Base-by-base conservation (phyloP, 2,888 invertebrate genomes). In the Luperina testacea region DNA sequence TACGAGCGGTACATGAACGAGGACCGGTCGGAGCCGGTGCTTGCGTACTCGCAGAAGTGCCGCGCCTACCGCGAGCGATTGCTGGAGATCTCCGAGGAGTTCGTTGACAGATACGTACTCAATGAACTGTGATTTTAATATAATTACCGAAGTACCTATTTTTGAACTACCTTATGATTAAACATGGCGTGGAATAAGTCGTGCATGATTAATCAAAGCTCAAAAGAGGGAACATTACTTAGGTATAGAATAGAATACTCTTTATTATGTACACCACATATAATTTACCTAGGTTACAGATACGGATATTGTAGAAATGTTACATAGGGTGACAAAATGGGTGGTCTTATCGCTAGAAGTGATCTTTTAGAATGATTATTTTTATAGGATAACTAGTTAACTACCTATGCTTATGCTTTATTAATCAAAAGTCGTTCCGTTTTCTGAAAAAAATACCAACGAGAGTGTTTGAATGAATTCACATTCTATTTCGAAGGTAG, bases 41-140 rank as follows among this genome's bases (percentile, higher is more conserved):
- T 93, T 32, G 89, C 73, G 11, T 85, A 92, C 32, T 92, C 93
- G 0, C 72, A 79, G 4, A 80, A 83, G 15, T 88, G 90, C 72
- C 48, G 69, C 0, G 64, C 53, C 6, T 95, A 93, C 75, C 90
- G 87, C 38, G 80, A 90, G n/a, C 89, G 93, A 59, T 90, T 91
- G 79, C 32, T 95, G 48, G 92, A 94, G 70, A 85, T 93, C 4
- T 88, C 87, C 17, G 94, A 95, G 75, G 95, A 95, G 85, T 94
- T 94, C n/a, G 84, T 94, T 0, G 93, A 94, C 75, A 89, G 91
- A 80, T 95, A 92, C 67, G 77, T 84, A 2, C 48, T 85, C 24
- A 63, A 70, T 68, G 9, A 81, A 70, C 57, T 70, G 51, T 83
- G 82, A 85, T 51, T 11, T n/a, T 7, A 11, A 38, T 63, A 71